These are phyloP conservation scores for Mormyrops boulengeri DNA, from an alignment of 2,797 vertebrate species.

Conservation along the genomic window DNA sequence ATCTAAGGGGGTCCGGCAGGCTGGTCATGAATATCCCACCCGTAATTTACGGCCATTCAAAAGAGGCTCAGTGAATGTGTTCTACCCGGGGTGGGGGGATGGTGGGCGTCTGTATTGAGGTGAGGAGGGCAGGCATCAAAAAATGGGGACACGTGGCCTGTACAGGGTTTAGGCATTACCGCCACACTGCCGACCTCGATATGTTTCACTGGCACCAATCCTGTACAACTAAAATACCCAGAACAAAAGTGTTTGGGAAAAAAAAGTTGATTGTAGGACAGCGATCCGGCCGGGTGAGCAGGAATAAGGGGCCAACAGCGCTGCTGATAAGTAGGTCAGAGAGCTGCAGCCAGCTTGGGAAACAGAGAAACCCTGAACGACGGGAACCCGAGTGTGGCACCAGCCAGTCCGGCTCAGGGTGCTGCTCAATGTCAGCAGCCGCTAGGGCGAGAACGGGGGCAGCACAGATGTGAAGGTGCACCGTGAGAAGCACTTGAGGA, in stretches of 20 bases:
- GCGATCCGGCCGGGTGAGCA: not conserved
- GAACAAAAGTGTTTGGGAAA: not conserved
- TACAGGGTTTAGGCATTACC: slow-evolving; percentile 19
- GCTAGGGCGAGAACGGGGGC: slow-evolving; percentile 20
- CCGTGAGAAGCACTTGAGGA: slow-evolving; percentile 43
- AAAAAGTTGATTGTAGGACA: not conserved
- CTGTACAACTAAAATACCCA: not conserved
- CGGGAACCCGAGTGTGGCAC: slow-evolving; percentile 35
- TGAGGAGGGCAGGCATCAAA: not conserved
- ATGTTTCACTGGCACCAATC: not conserved
- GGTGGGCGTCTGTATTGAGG: not conserved
- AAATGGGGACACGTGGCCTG: slow-evolving; percentile 10
- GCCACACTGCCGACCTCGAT: not conserved
- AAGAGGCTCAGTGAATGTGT: not conserved
- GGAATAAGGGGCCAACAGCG: slow-evolving; percentile 4
- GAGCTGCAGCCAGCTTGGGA: slow-evolving; percentile 27
- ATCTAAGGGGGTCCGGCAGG: not conserved
- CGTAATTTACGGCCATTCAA: not conserved
- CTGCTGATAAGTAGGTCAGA: slow-evolving; percentile 35
- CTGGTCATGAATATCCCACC: not conserved
- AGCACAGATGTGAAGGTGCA: slow-evolving; percentile 10
- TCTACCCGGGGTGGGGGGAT: not conserved
- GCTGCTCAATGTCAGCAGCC: slow-evolving; percentile 47
- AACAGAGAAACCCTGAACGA: slow-evolving; percentile 29
- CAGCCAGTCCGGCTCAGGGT: slow-evolving; percentile 35